Base-by-base conservation (phyloP, 30 jellyfish, hydroid and myxozoan genomes). In the Clytia hemisphaerica region DNA sequence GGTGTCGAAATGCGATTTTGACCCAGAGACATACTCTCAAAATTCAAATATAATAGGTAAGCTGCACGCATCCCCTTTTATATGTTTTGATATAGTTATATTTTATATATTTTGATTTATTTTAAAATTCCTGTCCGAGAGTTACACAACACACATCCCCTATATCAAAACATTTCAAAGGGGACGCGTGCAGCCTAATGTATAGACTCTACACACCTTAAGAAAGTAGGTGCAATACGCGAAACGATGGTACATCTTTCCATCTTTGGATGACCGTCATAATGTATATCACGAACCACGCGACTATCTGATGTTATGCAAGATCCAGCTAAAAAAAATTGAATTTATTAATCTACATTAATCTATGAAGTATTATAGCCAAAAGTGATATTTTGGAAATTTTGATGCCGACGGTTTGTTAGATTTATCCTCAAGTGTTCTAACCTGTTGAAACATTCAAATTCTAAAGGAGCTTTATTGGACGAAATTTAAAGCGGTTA, bases 251-350 rank as follows among this genome's bases (percentile, higher is more conserved):
- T 82, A 14, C 93, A 94, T 37, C 93, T 78, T 66, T 91, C 99
- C 90, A 77, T 76, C n/a, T 54, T 72, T 38, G 99, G 95, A 45
- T 91, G 76, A 16, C 99, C 99, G 61, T 78, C 85, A 72, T 91
- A 91, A 55, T 82, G 83, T 42, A 82, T 73, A 78, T 91, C 99
- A 24, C 99, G 79, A 45, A 91, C 76, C 37, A 91, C 95, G 36
- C 88, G 81, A 50, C 94, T 79, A 53, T 82, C 95, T 28, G 94
- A 68, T 37, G 99, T 82, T 42, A 91, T 84, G 73, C 99, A 91
- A 37, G 82, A 67, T 2, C 84, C 99, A 82, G 99, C 99, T 91
- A 50, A 2, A 54, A 67, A 35, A 45, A 69, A 40, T 4, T 22
- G 4, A n/a, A 57, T 40, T 40, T 7, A n/a, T 7, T 40, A n/a